phyloP scores from a whole-genome alignment of 30 jellyfish, hydroid and myxozoan species.

The Hydra vulgaris region DNA sequence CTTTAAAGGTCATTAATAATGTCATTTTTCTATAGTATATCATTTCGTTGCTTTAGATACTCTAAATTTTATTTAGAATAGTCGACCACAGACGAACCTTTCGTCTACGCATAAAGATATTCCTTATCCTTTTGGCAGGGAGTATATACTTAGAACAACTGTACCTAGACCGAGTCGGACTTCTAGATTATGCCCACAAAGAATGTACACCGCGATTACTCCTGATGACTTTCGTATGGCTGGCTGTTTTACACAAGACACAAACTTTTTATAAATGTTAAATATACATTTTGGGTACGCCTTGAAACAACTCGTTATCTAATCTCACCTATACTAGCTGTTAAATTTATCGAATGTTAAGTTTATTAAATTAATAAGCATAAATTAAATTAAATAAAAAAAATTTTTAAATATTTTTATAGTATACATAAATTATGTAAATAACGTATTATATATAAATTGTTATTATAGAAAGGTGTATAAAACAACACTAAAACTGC shows the following conservation, averaged over 20 bases:
- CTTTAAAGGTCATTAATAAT: too few relatives aligned
- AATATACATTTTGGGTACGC: background rate
- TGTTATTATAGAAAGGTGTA: too few relatives aligned
- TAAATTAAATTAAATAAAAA: too few relatives aligned
- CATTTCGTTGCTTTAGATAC: background rate
- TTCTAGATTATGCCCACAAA: slow-evolving; percentile 73
- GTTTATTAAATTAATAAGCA: too few relatives aligned
- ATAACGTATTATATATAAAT: too few relatives aligned
- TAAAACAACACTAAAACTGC: too few relatives aligned
- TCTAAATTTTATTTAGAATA: background rate
- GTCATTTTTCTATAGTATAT: background rate
- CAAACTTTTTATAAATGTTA: slow-evolving; percentile 40
- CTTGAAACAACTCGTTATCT: too few relatives aligned
- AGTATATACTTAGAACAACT: slow-evolving; percentile 69
- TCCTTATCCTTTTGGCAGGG: slow-evolving; percentile 92
- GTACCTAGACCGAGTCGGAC: slow-evolving; percentile 53
- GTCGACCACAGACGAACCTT: slow-evolving; percentile 21
- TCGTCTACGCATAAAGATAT: slow-evolving; percentile 16
- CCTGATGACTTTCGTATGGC: slow-evolving; percentile 85
- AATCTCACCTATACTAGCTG: too few relatives aligned
- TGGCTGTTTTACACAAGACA: slow-evolving; percentile 60
- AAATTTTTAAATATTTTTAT: too few relatives aligned
- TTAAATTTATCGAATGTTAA: too few relatives aligned
- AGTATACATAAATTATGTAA: too few relatives aligned
- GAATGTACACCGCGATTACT: slow-evolving; percentile 71